Conservation (phyloP, 1,140 invertebrate species). For the Anastrepha obliqua region DNA sequence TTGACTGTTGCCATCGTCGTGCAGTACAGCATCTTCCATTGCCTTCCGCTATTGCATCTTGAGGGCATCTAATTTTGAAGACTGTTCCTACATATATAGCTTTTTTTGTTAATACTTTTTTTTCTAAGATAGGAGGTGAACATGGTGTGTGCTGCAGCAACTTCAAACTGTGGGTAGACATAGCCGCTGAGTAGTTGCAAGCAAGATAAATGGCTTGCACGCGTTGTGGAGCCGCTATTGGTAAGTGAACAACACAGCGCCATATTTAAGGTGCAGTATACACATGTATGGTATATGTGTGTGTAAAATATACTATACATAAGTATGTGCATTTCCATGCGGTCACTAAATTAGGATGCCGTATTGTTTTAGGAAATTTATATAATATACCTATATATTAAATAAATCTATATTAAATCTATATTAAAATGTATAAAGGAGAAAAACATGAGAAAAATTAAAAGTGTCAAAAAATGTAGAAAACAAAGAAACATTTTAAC, state of each 20-base stretch:
- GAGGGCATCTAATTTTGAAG: constrained; percentile 50
- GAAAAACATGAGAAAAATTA: no score
- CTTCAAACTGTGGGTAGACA: constrained; percentile 36
- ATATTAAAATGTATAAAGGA: no score
- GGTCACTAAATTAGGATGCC: not conserved
- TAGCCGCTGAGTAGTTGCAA: not conserved
- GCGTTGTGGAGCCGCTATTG: not conserved
- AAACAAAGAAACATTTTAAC: no score
- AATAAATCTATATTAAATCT: no score
- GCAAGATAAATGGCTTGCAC: constrained; percentile 32
- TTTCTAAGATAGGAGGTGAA: not conserved
- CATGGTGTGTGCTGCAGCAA: constrained; percentile 14
- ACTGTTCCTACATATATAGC: constrained; percentile 20
- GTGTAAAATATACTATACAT: not conserved
- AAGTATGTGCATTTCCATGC: not conserved
- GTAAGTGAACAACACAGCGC: not conserved
- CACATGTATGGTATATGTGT: not conserved
- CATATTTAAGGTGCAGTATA: constrained; percentile 23
- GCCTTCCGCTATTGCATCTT: constrained; percentile 28
- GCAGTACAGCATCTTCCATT: not conserved
- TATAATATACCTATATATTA: not conserved
- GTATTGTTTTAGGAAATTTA: not conserved
- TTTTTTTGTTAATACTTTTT: not conserved
- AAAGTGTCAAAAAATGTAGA: no score
- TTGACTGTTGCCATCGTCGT: not conserved